Percentiles rank a stretch among this genome's conserved stretches.
Evolutionary conservation across 2,797 vertebrate species (phyloP).

Genomic region (Podargus strigoides): DNA sequence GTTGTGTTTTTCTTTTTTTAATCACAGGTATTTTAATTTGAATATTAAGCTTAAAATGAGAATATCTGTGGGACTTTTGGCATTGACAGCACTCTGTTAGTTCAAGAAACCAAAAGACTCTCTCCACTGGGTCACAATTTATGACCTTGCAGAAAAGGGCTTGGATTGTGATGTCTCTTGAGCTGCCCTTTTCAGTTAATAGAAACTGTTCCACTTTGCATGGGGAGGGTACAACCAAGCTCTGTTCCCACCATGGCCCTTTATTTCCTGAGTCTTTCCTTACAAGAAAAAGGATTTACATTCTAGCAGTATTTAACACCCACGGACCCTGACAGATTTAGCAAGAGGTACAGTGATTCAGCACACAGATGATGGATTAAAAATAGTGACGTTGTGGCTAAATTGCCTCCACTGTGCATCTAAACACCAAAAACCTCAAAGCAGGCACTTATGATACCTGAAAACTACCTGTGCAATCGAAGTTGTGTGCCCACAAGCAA

Average conservation of each 20-base stretch:
- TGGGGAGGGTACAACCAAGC: background rate
- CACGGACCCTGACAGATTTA: conserved; percentile 59
- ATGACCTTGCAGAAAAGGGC: background rate
- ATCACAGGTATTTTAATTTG: background rate
- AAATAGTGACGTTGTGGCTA: conserved; percentile 59
- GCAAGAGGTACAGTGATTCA: conserved; percentile 66
- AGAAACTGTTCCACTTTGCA: background rate
- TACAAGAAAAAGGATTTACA: conserved; percentile 40
- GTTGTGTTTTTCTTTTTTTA: background rate
- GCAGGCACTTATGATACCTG: background rate
- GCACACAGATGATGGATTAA: conserved; percentile 62
- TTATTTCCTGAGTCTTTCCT: conserved; percentile 6
- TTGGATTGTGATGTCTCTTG: background rate
- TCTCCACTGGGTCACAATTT: background rate
- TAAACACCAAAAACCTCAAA: background rate
- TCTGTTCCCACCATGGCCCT: background rate
- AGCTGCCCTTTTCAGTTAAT: background rate
- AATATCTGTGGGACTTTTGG: background rate
- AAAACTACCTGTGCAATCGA: background rate
- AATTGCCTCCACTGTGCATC: conserved; percentile 14
- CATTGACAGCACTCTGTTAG: background rate
- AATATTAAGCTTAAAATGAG: background rate
- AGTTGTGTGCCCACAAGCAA: background rate
- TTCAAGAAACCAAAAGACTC: background rate
- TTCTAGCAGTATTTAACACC: conserved; percentile 56